Percentiles rank a stretch among this genome's conserved stretches.
Conservation (phyloP, 1,140 invertebrate species). For the Papilio xuthus region DNA sequence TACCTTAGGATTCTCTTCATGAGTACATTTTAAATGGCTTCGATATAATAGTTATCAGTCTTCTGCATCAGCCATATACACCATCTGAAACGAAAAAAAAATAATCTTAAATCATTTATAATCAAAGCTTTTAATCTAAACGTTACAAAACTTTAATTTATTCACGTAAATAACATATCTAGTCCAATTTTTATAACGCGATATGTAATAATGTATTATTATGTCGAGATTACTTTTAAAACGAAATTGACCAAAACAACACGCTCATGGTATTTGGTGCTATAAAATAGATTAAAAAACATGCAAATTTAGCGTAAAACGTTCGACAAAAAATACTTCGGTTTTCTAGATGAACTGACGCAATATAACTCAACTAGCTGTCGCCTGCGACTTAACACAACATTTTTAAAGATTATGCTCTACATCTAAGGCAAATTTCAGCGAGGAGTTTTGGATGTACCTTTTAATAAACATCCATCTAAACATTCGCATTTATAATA, state of each 20-base stretch:
- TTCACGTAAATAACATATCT: constrained; percentile 52
- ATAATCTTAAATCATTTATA: constrained; percentile 42
- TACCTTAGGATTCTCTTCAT: constrained; percentile 60
- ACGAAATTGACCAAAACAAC: constrained; percentile 51
- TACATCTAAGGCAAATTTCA: no score
- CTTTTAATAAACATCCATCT: no score
- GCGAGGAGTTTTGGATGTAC: no score
- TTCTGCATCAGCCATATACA: constrained; percentile 63
- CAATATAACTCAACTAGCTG: no score
- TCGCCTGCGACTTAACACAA: no score
- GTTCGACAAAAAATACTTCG: constrained; percentile 58
- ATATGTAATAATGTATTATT: constrained; percentile 36
- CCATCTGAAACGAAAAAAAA: constrained; percentile 66
- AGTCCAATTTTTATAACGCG: constrained; percentile 35
- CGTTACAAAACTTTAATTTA: constrained; percentile 22
- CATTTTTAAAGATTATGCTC: no score
- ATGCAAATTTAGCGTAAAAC: constrained; percentile 68
- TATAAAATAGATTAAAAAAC: constrained; percentile 60
- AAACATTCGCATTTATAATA: no score
- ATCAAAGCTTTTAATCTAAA: constrained; percentile 32
- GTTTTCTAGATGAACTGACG: constrained; percentile 71
- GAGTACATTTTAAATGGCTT: constrained; percentile 65
- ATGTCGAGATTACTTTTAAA: constrained; percentile 56
- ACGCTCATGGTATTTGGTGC: constrained; percentile 47
- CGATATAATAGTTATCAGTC: constrained; percentile 70